Evolutionary conservation across 1,140 invertebrate species (phyloP), one percentile per base, ranked within the genome.

Genomic region (Caenorhabditis brenneri): DNA sequence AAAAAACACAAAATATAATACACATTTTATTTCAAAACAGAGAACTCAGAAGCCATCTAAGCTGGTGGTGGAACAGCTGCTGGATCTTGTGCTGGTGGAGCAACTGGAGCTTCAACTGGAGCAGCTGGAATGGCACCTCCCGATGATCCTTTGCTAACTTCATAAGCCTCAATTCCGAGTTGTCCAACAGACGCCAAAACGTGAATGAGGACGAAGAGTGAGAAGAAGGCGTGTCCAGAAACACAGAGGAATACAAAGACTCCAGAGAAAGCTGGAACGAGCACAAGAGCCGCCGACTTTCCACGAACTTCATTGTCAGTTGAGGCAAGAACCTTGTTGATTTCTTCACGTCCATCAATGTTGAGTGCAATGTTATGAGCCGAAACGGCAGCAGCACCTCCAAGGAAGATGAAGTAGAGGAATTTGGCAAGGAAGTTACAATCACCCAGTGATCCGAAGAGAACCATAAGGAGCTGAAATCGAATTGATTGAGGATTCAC

Each of bases 391-490:
- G 36, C 65, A 33, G 65, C n/a, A 22, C 65, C 65, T 33, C 65
- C 65, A 24, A 74, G 65, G 65, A 74, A 74, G 36, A 74, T 74
- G 65, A 74, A 74, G 65, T 74, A 74, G 65, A 74, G n/a, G 24
- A 74, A 36, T 42, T 74, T 74, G 6, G 65, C 65, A 74, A 74
- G 65, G 65, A 74, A 74, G 36, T 74, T 74, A n/a, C 65, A 12
- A 15, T 74, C 65, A 24, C 65, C 65, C 12, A 74, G 65, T 2
- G 65, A 74, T 42, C 65, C 65, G 65, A 74, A 74, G 5, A 74
- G 65, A 0, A 74, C 65, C 65, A 74, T 39, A 5, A 74, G 22
- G 22, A 74, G 36, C 65, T 74, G 65, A 65, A 65, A 65, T n/a
- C 5, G 15, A 16, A n/a, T n/a, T n/a, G 1, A n/a, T n/a, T n/a